Evolutionary conservation across 1,140 invertebrate genomes (phyloP).

Genomic region (Lutraria rhynchaena): DNA sequence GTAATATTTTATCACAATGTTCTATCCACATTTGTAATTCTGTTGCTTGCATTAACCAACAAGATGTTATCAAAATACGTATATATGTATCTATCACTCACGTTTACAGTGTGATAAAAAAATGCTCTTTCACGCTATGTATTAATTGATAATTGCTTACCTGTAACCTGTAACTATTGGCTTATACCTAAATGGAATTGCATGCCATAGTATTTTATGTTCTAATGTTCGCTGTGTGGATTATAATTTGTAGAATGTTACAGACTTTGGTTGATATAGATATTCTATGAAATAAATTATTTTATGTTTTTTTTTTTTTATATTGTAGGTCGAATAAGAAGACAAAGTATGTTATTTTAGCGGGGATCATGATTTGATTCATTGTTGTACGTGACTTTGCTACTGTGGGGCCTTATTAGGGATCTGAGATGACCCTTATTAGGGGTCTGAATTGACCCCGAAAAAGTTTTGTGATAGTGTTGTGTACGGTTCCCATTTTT

Average conservation of each 20-base stretch:
- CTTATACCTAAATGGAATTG: neutral
- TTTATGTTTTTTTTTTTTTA: slow-evolving; percentile 45
- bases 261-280: neutral
- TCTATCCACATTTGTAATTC: neutral
- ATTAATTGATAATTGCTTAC: neutral
- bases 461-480: slow-evolving; percentile 19
- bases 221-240: neutral
- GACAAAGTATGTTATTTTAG: slow-evolving; percentile 81
- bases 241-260: neutral
- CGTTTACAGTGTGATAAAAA: too few relatives aligned
- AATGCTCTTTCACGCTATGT: neutral
- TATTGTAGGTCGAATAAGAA: slow-evolving; percentile 71
- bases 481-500: neutral
- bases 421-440: neutral
- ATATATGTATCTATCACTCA: too few relatives aligned
- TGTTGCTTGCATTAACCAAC: neutral
- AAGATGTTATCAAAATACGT: too few relatives aligned
- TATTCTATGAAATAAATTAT: slow-evolving; percentile 38
- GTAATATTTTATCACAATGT: neutral
- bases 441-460: neutral
- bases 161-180: neutral
- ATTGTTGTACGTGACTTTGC: slow-evolving; percentile 3
- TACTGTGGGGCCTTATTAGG: slow-evolving; percentile 27
- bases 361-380: neutral
- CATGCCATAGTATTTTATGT: neutral